Conservation (phyloP, 1,140 invertebrate species). For the Aphidius gifuensis region DNA sequence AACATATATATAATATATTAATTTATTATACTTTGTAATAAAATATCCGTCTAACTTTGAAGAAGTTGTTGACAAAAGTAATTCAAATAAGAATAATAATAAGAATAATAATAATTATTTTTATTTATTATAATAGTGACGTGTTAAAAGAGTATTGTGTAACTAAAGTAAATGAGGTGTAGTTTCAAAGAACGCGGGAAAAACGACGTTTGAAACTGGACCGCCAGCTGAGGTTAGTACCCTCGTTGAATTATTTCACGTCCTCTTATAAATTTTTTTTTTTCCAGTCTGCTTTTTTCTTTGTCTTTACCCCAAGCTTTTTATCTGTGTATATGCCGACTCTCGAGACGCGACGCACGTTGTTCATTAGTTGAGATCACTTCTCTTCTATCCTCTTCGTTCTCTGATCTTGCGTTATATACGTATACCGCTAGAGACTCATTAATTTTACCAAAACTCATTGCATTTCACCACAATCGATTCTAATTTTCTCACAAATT, state of each 20-base stretch:
- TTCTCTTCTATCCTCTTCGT: background rate
- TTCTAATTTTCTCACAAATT: too few species aligned
- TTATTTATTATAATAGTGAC: too few species aligned
- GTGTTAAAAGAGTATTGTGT: too few species aligned
- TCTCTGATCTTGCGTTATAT: too few species aligned
- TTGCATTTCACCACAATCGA: too few species aligned
- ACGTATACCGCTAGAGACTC: background rate
- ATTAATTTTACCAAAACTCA: background rate
- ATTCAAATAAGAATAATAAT: too few species aligned
- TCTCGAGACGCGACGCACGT: constrained; percentile 10
- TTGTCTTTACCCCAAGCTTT: background rate
- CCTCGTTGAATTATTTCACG: background rate
- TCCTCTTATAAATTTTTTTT: constrained; percentile 7
- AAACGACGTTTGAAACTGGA: constrained; percentile 42
- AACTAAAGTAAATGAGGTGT: background rate
- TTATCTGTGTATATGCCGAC: background rate
- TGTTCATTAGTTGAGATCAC: constrained; percentile 11
- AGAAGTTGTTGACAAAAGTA: too few species aligned
- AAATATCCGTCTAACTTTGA: too few species aligned
- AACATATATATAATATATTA: too few species aligned
- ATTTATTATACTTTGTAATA: too few species aligned
- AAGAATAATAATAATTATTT: too few species aligned
- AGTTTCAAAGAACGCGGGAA: constrained; percentile 23
- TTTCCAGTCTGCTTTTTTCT: too few species aligned
- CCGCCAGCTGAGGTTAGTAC: constrained; percentile 45